Evolutionary conservation across 2,113 vertebrate genomes (phyloP).

Genomic region (Esox niger): DNA sequence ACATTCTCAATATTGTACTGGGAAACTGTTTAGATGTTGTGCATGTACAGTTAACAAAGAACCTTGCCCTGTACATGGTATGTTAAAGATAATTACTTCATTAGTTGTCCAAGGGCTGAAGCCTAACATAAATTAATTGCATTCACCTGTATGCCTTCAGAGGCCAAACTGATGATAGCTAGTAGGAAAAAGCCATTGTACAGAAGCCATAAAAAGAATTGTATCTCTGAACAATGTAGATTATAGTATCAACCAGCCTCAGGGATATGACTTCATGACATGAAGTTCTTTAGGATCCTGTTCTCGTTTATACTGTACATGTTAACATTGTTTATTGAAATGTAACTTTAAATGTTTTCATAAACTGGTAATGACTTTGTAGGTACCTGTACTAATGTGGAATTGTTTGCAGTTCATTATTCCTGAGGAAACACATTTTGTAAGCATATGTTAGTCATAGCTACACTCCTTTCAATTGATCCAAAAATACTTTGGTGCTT

Average conservation of each 20-base stretch:
- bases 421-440: conserved; percentile 4
- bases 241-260: conserved; percentile 38
- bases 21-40: no score
- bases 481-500: conserved; percentile 1
- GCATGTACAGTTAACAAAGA: neutral
- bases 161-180: conserved; percentile 24
- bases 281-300: conserved; percentile 25
- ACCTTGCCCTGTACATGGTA: conserved; percentile 16
- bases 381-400: neutral
- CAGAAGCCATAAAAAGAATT: no score
- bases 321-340: conserved; percentile 27
- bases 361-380: neutral
- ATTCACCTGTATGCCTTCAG: conserved; percentile 58
- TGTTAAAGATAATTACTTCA: conserved; percentile 7
- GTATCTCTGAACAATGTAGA: no score
- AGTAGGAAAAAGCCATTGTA: neutral
- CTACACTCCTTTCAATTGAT: neutral
- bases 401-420: neutral
- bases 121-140: conserved; percentile 30
- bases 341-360: conserved; percentile 33
- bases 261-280: conserved; percentile 43
- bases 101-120: conserved; percentile 17
- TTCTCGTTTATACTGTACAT: conserved; percentile 27
- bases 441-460: neutral
- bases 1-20: neutral